Conservation (phyloP, 2,797 vertebrate genomes). For the Trichosurus vulpecula region DNA sequence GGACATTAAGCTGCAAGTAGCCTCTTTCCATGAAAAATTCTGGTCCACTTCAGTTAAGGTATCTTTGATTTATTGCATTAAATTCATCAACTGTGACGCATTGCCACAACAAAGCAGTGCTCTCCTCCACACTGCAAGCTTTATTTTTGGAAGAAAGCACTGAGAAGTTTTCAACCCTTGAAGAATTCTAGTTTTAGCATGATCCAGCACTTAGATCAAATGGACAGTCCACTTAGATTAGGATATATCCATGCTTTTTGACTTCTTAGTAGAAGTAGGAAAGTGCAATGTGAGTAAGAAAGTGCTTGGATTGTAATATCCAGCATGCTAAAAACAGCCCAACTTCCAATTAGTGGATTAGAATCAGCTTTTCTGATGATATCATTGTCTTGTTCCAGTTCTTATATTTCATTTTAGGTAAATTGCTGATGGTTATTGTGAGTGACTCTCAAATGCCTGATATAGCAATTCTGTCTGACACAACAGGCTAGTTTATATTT, state of each 20-base stretch:
- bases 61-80: constrained; percentile 46
- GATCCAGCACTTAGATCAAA: background rate
- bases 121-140: background rate
- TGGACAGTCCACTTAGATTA: background rate
- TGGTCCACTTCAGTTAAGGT: constrained; percentile 31
- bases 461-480: background rate
- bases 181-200: background rate
- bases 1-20: constrained; percentile 44
- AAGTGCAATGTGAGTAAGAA: background rate
- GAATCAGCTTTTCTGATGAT: background rate
- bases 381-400: background rate
- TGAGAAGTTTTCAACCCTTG: background rate
- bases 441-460: background rate
- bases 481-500: background rate
- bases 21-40: background rate
- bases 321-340: background rate
- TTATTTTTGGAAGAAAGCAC: background rate
- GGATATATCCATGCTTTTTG: constrained; percentile 12
- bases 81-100: background rate
- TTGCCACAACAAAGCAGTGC: background rate
- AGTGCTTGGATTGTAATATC: background rate
- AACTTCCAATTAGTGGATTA: background rate
- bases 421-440: background rate
- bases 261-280: constrained; percentile 11
- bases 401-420: background rate